Evolutionary conservation across 2,888 invertebrate genomes (phyloP), one percentile per base, ranked within the genome.

Genomic region (Drosophila barbarae): DNA sequence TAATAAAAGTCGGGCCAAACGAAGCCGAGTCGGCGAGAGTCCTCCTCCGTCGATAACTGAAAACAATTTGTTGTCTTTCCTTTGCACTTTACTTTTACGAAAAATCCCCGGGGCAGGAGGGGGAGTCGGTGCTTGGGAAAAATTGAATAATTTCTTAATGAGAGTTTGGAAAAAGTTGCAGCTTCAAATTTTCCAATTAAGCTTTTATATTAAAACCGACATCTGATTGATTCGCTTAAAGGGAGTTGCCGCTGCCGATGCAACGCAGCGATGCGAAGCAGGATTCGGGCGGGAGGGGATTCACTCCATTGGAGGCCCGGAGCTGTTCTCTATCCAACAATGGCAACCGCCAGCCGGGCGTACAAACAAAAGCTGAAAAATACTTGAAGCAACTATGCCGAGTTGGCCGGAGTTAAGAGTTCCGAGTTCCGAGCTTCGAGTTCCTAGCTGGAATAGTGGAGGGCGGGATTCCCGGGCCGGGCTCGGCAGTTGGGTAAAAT

Each of bases 321-420:
- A 42, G 63, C 50, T n/a, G 28, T 42, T 32, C 61, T 12, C 34
- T 13, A 15, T 36, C 61, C 63, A 60, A 63, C 63, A 63, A 63
- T 66, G 68, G 50, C 57, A 57, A 52, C 68, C 67, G 44, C 64
- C 64, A 26, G 64, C 32, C 63, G 50, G 58, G 38, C 38, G 57
- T 12, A 42, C 75, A 79, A 84, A 75, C 77, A 82, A 76, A 83
- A 73, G 79, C 84, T 76, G 70, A 56, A 74, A 83, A 85, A 85
- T 85, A 77, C 81, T 85, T 84, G 71, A 71, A 66, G 68, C 73
- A 85, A 84, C 85, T 82, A 85, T 84, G 82, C 76, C 60, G 61
- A 67, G 59, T 51, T 41, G 18, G 28, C 49, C 41, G 26, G 47
- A 46, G 60, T 34, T 47, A 50, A 51, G 56, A 66, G 66, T 51